Percentiles rank a stretch among this genome's conserved stretches.
phyloP scores from a whole-genome alignment of 2,113 vertebrate species.

The Scolopax mira region DNA sequence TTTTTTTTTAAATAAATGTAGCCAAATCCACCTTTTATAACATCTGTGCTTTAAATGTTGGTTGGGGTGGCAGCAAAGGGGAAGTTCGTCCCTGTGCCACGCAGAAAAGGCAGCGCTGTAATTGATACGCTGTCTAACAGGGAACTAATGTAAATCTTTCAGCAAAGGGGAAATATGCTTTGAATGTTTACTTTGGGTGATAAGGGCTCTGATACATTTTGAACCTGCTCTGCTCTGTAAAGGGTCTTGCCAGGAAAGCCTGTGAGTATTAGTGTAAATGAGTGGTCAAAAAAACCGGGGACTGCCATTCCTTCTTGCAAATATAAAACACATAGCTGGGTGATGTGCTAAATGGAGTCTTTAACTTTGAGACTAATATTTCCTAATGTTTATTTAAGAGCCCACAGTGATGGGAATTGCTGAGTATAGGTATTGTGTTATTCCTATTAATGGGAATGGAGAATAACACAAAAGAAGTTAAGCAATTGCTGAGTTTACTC shows the following conservation, averaged over 20 bases:
- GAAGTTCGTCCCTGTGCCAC: neutral
- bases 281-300: neutral
- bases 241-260: neutral
- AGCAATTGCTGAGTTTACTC: conserved; percentile 39
- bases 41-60: neutral
- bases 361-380: neutral
- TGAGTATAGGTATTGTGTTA: conserved; percentile 2
- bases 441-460: conserved; percentile 39
- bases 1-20: neutral
- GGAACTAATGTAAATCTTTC: conserved; percentile 11
- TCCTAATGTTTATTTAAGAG: conserved; percentile 51
- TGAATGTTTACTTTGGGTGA: conserved; percentile 6
- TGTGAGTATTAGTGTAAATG: neutral
- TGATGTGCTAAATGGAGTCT: neutral
- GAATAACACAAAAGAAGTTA: conserved; percentile 41
- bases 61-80: neutral
- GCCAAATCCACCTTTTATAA: neutral
- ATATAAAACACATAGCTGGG: neutral
- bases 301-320: neutral
- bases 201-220: neutral
- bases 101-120: neutral
- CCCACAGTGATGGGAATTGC: neutral
- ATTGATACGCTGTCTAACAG: neutral
- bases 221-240: neutral
- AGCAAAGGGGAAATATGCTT: neutral